Conservation (phyloP, 2,888 invertebrate genomes). For the Sthenelais limicola region DNA sequence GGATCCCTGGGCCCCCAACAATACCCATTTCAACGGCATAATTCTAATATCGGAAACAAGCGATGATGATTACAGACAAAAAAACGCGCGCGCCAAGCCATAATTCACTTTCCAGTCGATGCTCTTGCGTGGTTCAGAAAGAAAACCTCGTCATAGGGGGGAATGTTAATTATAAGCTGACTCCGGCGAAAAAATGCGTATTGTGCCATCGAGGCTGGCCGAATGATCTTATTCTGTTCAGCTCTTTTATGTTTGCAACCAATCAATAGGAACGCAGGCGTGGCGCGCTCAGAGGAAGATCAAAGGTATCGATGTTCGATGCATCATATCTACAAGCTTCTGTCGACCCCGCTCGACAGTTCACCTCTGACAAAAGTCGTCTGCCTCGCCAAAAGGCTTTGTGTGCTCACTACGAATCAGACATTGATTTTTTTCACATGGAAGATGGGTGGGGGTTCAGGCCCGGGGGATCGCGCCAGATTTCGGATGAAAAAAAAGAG, state of each 20-base stretch:
- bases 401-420: slow-evolving; percentile 21
- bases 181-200: slow-evolving; percentile 31
- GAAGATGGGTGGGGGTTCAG: too few species aligned
- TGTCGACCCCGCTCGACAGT: neutral
- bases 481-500: too few species aligned
- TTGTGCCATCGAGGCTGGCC: slow-evolving; percentile 36
- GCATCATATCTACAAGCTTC: slow-evolving; percentile 16
- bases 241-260: slow-evolving; percentile 34
- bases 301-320: slow-evolving; percentile 28
- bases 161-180: slow-evolving; percentile 36
- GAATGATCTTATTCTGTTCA: slow-evolving; percentile 30
- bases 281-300: slow-evolving; percentile 26
- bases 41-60: slow-evolving; percentile 36
- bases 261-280: slow-evolving; percentile 23
- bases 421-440: slow-evolving; percentile 25
- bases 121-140: too few species aligned
- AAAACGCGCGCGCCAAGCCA: neutral
- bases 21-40: neutral
- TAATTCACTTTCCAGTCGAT: slow-evolving; percentile 34
- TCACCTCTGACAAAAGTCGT: slow-evolving; percentile 19
- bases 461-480: too few species aligned
- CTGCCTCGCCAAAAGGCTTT: neutral
- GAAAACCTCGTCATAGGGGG: too few species aligned
- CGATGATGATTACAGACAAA: slow-evolving; percentile 31
- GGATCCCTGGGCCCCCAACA: neutral